phyloP scores from a whole-genome alignment of 2,888 invertebrate species.

The Scelioninae gen. 2 region DNA sequence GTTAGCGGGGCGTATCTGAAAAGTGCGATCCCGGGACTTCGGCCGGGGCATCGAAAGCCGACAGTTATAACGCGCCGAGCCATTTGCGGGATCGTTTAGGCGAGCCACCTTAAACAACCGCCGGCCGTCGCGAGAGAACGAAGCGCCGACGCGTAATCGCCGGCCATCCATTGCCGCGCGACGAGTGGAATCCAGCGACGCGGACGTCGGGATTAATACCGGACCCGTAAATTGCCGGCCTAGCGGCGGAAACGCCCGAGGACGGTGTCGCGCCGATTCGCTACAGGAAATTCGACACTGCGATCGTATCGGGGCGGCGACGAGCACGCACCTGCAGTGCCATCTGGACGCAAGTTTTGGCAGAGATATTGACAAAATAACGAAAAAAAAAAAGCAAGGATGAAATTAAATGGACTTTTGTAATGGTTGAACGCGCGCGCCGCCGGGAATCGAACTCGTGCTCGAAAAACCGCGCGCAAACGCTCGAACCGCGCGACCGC shows the following conservation, averaged over 20 bases:
- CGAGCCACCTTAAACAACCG: constrained; percentile 68
- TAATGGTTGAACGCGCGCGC: too few species aligned
- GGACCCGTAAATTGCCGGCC: constrained; percentile 53
- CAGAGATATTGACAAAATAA: too few species aligned
- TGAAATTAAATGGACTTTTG: too few species aligned
- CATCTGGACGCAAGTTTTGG: constrained; percentile 1
- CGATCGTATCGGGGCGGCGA: too few species aligned
- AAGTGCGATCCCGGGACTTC: constrained; percentile 59
- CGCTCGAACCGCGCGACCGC: too few species aligned
- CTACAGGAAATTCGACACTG: too few species aligned
- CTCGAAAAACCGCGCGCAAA: too few species aligned
- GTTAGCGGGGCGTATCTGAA: constrained; percentile 62
- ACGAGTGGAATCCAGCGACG: constrained; percentile 60
- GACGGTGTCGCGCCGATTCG: too few species aligned
- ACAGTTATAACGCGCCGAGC: constrained; percentile 68
- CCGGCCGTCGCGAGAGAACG: constrained; percentile 60
- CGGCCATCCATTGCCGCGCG: constrained; percentile 62
- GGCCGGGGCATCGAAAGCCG: constrained; percentile 42
- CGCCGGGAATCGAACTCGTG: too few species aligned
- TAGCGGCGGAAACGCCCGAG: constrained; percentile 49
- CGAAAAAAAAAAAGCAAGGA: too few species aligned
- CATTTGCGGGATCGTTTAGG: constrained; percentile 70
- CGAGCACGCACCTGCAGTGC: too few species aligned
- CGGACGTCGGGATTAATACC: constrained; percentile 60
- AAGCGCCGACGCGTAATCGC: constrained; percentile 64